Evolutionary conservation across 1,140 invertebrate genomes (phyloP).

Genomic region (Ceratina japonica): DNA sequence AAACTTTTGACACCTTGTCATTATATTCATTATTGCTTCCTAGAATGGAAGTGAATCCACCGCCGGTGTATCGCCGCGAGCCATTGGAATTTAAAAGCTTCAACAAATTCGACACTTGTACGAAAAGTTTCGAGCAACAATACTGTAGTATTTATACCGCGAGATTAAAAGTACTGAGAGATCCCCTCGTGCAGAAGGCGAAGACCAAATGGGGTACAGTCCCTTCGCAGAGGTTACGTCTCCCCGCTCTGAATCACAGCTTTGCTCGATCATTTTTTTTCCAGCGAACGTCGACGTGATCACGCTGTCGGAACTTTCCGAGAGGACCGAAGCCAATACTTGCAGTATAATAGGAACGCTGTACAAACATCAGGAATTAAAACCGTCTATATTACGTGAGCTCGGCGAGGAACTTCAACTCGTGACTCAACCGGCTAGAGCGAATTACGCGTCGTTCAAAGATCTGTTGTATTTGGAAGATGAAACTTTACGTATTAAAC

Average conservation of each 20-base stretch:
- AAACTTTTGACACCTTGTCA: too few relatives aligned
- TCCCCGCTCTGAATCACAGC: not conserved
- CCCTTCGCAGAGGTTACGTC: not conserved
- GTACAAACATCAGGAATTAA: constrained; percentile 94
- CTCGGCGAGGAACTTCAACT: constrained; percentile 91
- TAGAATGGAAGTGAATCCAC: constrained; percentile 23
- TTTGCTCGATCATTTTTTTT: constrained; percentile 25
- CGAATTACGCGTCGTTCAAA: constrained; percentile 82
- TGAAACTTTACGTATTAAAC: constrained; percentile 91
- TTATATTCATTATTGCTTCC: not conserved
- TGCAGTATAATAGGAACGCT: constrained; percentile 93
- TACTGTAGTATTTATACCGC: constrained; percentile 43
- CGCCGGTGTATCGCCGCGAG: constrained; percentile 1
- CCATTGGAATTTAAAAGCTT: constrained; percentile 35
- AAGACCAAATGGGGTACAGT: constrained; percentile 56
- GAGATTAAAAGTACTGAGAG: constrained; percentile 41
- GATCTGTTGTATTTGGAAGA: constrained; percentile 93
- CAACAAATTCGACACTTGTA: constrained; percentile 37
- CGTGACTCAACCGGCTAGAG: constrained; percentile 85
- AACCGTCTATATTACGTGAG: constrained; percentile 94
- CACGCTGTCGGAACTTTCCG: constrained; percentile 27
- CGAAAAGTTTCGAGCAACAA: constrained; percentile 5
- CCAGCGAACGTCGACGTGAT: constrained; percentile 26
- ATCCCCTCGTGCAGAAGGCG: constrained; percentile 26
- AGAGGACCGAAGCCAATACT: constrained; percentile 70